These are phyloP conservation scores for roundworm (Caenorhabditis elegans) DNA, from an alignment of 1,140 invertebrate species.

Conservation along the genomic window DNA sequence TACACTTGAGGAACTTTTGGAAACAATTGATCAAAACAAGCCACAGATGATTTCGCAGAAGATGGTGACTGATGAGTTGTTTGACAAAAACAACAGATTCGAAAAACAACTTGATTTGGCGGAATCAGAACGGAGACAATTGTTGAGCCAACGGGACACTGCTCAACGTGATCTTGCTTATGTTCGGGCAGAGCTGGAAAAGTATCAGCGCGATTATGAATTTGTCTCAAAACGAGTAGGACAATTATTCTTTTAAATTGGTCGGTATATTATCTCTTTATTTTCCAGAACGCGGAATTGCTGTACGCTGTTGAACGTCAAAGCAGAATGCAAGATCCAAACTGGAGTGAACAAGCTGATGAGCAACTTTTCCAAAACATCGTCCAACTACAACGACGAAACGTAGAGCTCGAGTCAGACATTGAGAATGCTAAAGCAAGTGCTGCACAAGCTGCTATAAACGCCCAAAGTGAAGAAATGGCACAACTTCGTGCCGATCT, in stretches of 20 bases:
- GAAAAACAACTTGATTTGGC: conserved; percentile 20
- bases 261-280: background rate
- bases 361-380: conserved; percentile 29
- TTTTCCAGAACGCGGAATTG: background rate
- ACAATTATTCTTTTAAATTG: background rate
- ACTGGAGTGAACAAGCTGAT: background rate
- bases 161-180: conserved; percentile 32
- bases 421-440: background rate
- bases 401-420: conserved; percentile 34
- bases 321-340: background rate
- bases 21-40: background rate
- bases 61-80: background rate
- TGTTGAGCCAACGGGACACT: background rate
- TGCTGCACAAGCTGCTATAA: background rate
- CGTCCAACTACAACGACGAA: conserved; percentile 17
- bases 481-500: conserved; percentile 6
- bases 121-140: background rate
- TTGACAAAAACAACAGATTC: conserved; percentile 2
- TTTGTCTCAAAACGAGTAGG: background rate
- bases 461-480: conserved; percentile 22
- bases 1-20: conserved; percentile 16
- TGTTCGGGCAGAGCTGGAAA: conserved; percentile 26
- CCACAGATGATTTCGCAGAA: background rate
- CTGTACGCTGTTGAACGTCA: background rate
- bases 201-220: conserved; percentile 29